phyloP scores from a whole-genome alignment of 2,888 invertebrate genomes.

The Gasteruption jaculator region DNA sequence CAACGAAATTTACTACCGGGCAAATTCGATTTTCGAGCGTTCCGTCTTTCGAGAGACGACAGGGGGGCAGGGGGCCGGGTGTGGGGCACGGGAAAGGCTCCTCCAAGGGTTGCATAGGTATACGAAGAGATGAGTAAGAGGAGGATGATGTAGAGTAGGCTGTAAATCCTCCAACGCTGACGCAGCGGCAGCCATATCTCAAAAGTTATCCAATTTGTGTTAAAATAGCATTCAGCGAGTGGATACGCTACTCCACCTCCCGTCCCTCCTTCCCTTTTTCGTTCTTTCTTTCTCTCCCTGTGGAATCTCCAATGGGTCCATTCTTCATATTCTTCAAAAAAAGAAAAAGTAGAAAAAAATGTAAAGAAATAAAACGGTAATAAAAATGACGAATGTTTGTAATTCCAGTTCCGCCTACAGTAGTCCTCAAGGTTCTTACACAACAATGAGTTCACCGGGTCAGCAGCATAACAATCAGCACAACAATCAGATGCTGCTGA shows the following conservation, averaged over 20 bases:
- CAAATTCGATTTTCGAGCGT: slow-evolving; percentile 34
- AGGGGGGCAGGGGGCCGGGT: slow-evolving; percentile 19
- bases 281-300: slow-evolving; percentile 14
- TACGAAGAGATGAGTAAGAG: slow-evolving; percentile 14
- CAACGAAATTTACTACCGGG: slow-evolving; percentile 31
- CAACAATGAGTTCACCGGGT: slow-evolving; percentile 60
- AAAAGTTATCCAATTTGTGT: slow-evolving; percentile 50
- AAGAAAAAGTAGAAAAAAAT: slow-evolving; percentile 1
- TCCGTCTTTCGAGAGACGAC: slow-evolving; percentile 24
- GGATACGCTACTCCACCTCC: slow-evolving; percentile 25
- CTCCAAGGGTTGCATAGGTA: slow-evolving; percentile 3
- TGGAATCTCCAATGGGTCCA: no score
- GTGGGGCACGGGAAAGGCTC: neutral
- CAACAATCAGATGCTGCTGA: slow-evolving; percentile 57
- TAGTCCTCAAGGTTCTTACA: slow-evolving; percentile 54
- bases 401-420: slow-evolving; percentile 48
- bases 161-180: slow-evolving; percentile 46
- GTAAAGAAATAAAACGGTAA: no score
- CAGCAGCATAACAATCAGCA: slow-evolving; percentile 60
- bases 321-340: no score
- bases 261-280: slow-evolving; percentile 10
- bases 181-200: slow-evolving; percentile 45
- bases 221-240: slow-evolving; percentile 43
- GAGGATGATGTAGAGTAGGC: slow-evolving; percentile 42
- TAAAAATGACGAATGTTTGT: no score